Evolutionary conservation across 2,888 invertebrate genomes (phyloP), one percentile per base, ranked within the genome.

Genomic region (Philaethria dido): DNA sequence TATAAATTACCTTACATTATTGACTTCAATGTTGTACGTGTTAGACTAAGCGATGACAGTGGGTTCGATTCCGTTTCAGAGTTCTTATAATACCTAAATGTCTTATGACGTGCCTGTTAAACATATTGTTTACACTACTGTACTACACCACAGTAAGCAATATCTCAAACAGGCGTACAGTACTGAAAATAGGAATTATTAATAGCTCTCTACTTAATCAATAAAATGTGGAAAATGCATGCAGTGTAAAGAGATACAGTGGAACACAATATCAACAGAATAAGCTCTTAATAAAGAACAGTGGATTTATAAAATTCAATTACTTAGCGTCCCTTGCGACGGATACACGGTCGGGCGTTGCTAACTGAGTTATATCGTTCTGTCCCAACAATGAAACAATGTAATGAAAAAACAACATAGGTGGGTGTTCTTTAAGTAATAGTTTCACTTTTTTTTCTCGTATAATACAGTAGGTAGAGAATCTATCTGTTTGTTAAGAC

Each of bases 221-320:
- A n/a, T n/a, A n/a, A n/a, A n/a, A n/a, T n/a, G n/a, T n/a, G n/a
- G n/a, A n/a, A n/a, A n/a, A n/a, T n/a, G n/a, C 33, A 33, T 8
- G 33, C 9, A 8, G 33, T 33, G 9, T 22, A 39, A 39, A 36
- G 11, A 55, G 20, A 18, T 9, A 39, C 39, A 5, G 9, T 9
- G n/a, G 14, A 0, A 57, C 11, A 42, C 11, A 5, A n/a, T 18
- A 16, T 33, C 18, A 18, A 20, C 16, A 39, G 22, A 39, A 55
- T 55, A 39, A 57, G 39, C 20, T 39, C 55, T 22, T 57, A 22
- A 22, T 39, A 39, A 22, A 36, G 20, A 3, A 39, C 55, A 39
- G 39, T 22, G 39, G 22, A 39, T 57, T 57, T 57, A 57, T 57
- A 57, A 57, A 57, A 57, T 57, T 42, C 39, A 42, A 42, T 57